These are phyloP conservation scores for Graphium colonna DNA, from an alignment of 2,888 invertebrate species.

Conservation along the genomic window DNA sequence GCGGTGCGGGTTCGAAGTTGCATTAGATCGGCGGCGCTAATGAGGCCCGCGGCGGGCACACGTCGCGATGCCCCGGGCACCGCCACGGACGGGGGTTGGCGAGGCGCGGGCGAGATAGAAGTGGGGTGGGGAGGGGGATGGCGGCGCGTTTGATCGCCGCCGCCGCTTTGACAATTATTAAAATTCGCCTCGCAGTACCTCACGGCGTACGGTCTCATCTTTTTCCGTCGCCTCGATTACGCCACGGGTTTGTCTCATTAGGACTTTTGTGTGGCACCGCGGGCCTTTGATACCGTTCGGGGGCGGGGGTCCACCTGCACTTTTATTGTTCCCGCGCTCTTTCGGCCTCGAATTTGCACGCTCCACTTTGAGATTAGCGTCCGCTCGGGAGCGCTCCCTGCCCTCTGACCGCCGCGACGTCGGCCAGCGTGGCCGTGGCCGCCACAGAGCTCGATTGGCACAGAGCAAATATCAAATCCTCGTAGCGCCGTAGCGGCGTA, in stretches of 20 bases:
- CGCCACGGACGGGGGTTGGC: constrained; percentile 11
- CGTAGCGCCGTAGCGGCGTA: constrained; percentile 26
- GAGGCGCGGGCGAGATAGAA: constrained; percentile 26
- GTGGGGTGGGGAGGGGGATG: constrained; percentile 28
- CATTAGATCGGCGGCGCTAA: constrained; percentile 76
- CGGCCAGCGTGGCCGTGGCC: constrained; percentile 30
- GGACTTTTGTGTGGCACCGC: constrained; percentile 76
- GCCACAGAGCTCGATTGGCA: constrained; percentile 24
- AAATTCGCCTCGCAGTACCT: constrained; percentile 80
- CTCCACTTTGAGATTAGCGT: constrained; percentile 73
- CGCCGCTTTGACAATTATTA: constrained; percentile 82
- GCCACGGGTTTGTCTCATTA: constrained; percentile 80
- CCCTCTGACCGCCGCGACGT: constrained; percentile 35
- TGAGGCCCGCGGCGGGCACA: constrained; percentile 75
- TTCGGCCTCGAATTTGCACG: constrained; percentile 72
- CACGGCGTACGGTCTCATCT: constrained; percentile 67
- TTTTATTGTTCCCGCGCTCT: constrained; percentile 74
- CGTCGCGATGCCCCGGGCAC: constrained; percentile 58
- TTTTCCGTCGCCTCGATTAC: constrained; percentile 79
- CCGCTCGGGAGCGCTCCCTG: constrained; percentile 45
- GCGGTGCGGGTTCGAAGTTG: constrained; percentile 70
- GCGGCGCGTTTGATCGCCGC: constrained; percentile 73
- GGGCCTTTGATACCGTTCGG: constrained; percentile 69
- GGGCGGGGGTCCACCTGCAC: constrained; percentile 72
- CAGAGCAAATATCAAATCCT: constrained; percentile 19